phyloP scores from a whole-genome alignment of 1,140 invertebrate species.

The Ceratosolen fusciceps region DNA sequence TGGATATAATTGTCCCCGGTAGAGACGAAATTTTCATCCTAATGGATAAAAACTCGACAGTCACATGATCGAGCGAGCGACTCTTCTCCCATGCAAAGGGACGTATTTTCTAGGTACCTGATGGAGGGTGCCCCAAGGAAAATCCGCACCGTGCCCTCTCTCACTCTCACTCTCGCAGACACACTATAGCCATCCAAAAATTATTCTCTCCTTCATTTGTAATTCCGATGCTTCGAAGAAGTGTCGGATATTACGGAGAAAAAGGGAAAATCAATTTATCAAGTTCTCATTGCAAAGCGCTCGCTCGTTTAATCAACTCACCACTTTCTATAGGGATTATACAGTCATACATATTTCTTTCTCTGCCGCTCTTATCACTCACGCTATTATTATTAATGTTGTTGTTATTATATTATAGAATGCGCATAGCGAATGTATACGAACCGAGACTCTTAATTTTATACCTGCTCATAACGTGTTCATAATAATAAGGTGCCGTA shows the following conservation, averaged over 20 bases:
- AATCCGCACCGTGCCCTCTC: not conserved
- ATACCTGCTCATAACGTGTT: constrained; percentile 3
- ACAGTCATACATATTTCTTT: too few relatives aligned
- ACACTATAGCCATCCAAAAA: not conserved
- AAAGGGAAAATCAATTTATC: not conserved
- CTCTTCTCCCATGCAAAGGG: constrained; percentile 4
- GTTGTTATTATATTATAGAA: too few relatives aligned
- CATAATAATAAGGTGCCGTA: constrained; percentile 2
- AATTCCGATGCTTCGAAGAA: not conserved
- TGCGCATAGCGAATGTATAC: not conserved
- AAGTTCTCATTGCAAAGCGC: not conserved
- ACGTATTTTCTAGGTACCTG: constrained; percentile 14
- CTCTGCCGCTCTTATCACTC: not conserved
- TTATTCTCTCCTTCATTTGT: constrained; percentile 4
- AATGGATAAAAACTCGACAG: not conserved
- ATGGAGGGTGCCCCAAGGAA: not conserved
- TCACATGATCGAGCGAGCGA: constrained; percentile 1
- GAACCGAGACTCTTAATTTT: not conserved
- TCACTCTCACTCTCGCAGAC: too few relatives aligned
- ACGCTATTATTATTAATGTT: too few relatives aligned
- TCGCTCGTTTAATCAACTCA: too few relatives aligned
- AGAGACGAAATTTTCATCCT: not conserved
- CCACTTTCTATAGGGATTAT: not conserved
- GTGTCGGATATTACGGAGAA: not conserved
- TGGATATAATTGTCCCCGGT: not conserved